A percentile compares a stretch with the other conserved stretches of the same genome.
Conservation (phyloP, 2,797 vertebrate species). For the Leptoclinus maculatus region DNA sequence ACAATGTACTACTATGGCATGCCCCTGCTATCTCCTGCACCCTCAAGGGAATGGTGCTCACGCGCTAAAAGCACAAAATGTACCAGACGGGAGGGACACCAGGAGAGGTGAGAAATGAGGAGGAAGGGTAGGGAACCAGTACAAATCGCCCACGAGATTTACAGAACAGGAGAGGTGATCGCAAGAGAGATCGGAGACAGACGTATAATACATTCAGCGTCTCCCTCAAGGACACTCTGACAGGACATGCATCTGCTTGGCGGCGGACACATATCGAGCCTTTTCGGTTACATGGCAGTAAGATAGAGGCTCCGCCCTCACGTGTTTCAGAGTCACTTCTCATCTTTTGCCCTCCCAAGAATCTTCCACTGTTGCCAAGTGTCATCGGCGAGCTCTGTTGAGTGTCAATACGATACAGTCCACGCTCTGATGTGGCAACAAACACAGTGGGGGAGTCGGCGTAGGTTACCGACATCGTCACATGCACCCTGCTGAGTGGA, state of each 20-base stretch:
- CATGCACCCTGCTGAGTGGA: constrained; percentile 22
- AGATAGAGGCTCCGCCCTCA: background rate
- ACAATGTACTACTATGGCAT: constrained; percentile 53
- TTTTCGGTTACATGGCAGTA: constrained; percentile 2
- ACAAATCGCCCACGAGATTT: constrained; percentile 5
- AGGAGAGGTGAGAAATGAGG: constrained; percentile 31
- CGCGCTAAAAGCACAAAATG: constrained; percentile 58
- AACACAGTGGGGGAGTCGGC: constrained; percentile 50
- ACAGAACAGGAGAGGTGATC: constrained; percentile 11
- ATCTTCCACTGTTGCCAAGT: constrained; percentile 60
- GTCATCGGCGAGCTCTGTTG: constrained; percentile 63
- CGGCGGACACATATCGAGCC: background rate
- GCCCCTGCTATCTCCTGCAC: constrained; percentile 43
- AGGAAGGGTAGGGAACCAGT: constrained; percentile 1
- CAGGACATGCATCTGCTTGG: background rate
- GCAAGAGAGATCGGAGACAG: background rate
- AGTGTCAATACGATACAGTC: constrained; percentile 73
- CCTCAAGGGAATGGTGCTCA: constrained; percentile 58
- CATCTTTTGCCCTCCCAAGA: constrained; percentile 46
- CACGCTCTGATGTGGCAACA: constrained; percentile 77
- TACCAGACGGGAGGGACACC: constrained; percentile 46
- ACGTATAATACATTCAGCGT: background rate
- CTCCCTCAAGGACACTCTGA: constrained; percentile 28
- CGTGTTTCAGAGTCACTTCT: background rate
- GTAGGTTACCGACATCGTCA: constrained; percentile 47